Evolutionary conservation across 2,113 vertebrate species (phyloP).

Genomic region (Ginglymostoma cirratum): DNA sequence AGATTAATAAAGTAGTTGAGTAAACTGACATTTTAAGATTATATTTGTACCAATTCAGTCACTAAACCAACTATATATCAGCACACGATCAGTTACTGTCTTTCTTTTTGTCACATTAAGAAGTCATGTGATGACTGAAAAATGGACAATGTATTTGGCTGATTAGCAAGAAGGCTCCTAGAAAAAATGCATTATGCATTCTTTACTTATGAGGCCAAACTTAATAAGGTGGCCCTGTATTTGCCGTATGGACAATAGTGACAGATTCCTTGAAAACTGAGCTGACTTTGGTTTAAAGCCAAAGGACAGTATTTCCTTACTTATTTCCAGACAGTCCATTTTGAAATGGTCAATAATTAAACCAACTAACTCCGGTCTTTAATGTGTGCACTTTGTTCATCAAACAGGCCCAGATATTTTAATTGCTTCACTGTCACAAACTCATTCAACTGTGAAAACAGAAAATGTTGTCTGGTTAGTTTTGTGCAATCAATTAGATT

Average conservation of each 20-base stretch:
- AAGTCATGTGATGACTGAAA: neutral
- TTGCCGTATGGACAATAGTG: conserved; percentile 28
- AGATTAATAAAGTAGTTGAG: neutral
- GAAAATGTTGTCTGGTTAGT: neutral
- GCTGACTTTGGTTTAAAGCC: conserved; percentile 22
- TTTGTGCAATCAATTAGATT: neutral
- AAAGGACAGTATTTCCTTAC: conserved; percentile 20
- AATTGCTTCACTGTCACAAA: neutral
- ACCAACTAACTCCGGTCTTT: conserved; percentile 4
- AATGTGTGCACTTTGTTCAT: neutral
- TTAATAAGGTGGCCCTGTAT: conserved; percentile 24
- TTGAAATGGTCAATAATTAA: conserved; percentile 33
- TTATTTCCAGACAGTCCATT: neutral
- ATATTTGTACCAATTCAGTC: neutral
- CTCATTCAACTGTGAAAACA: neutral
- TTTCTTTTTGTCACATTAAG: neutral
- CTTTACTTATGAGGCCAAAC: conserved; percentile 24
- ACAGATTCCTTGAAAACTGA: conserved; percentile 32
- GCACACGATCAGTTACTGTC: neutral
- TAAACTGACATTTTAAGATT: neutral
- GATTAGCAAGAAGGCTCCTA: conserved; percentile 12
- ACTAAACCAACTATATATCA: neutral
- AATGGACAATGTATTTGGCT: neutral
- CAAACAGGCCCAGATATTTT: conserved; percentile 15
- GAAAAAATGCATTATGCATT: neutral